Base-by-base conservation (phyloP, 2,888 invertebrate genomes). In the Drosophila macrospina region DNA sequence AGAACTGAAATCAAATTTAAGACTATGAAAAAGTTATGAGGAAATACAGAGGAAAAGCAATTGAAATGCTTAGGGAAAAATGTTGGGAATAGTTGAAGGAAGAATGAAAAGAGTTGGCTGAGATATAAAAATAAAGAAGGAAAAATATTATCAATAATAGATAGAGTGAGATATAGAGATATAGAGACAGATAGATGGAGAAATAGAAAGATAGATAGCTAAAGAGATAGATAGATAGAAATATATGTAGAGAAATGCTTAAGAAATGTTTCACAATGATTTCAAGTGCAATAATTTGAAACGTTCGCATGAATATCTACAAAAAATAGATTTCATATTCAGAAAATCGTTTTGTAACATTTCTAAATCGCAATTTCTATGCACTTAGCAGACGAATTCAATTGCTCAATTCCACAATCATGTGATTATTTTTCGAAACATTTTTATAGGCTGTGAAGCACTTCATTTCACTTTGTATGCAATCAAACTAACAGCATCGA, bases 401-500 rank as follows among this genome's bases (percentile, higher is more conserved):
- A 54, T 24, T 45, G 39, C 7, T 20, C 13, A 30, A 15, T 20
- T 41, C 7, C 51, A 15, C 48, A 24, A 62, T 48, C 50, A 52
- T 20, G 30, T 39, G 15, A 52, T 34, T 34, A 10, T 32, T 6
- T 57, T 28, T 20, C 13, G n/a, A 45, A 52, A 42, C 20, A 45
- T 37, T 42, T 61, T 61, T 37, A 61, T 54, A 32, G 47, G 42
- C 62, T 74, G 80, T 57, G 52, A 61, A 77, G 56, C 78, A 65
- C 37, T 78, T 66, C 37, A 51, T 51, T 71, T 13, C 78, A 80
- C 77, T 76, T 80, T 76, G 72, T 52, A 44, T 28, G 63, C 70
- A 66, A 71, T 66, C 61, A 52, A 50, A 36, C 66, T 30, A 78
- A 84, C 82, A 84, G 41, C 71, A 48, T 75, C 66, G 80, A 85